phyloP scores from a whole-genome alignment of 2,797 vertebrate species.

The Enteromius unitaeniatus region DNA sequence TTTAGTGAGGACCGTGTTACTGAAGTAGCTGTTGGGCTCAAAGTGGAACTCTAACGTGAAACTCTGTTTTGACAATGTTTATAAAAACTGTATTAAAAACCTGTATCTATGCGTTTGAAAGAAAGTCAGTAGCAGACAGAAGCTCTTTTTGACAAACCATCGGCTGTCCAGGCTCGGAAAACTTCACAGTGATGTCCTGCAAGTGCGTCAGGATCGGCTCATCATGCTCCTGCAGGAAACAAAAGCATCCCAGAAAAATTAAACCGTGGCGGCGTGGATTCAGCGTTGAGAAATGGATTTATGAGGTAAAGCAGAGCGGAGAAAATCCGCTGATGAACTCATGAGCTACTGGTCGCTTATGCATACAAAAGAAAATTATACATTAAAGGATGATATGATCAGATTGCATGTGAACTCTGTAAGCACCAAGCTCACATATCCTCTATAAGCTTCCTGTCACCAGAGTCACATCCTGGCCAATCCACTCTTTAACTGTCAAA shows the following conservation, averaged over 20 bases:
- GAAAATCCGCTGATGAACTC: background rate
- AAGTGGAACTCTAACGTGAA: slow-evolving; percentile 98
- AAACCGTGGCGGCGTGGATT: too few relatives aligned
- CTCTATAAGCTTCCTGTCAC: background rate
- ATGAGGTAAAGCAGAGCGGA: background rate
- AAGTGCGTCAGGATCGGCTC: slow-evolving; percentile 95
- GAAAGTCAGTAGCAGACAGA: background rate
- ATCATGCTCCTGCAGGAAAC: slow-evolving; percentile 86
- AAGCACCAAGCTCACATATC: background rate
- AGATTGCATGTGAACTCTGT: background rate
- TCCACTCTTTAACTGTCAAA: background rate
- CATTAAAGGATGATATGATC: background rate
- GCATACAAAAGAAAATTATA: background rate
- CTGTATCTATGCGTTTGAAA: background rate
- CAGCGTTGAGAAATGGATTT: too few relatives aligned
- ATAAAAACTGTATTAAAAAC: background rate
- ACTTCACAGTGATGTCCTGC: slow-evolving; percentile 94
- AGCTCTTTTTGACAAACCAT: slow-evolving; percentile 85
- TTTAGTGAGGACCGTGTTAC: slow-evolving; percentile 93
- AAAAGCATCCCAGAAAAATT: background rate
- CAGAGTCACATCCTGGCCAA: slow-evolving; percentile 23
- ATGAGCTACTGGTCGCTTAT: background rate
- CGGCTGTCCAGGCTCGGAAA: slow-evolving; percentile 91
- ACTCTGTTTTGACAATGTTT: slow-evolving; percentile 76
- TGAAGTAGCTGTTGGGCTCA: slow-evolving; percentile 93